Evolutionary conservation across 2,888 invertebrate genomes (phyloP).

Genomic region (Eudemis profundana): DNA sequence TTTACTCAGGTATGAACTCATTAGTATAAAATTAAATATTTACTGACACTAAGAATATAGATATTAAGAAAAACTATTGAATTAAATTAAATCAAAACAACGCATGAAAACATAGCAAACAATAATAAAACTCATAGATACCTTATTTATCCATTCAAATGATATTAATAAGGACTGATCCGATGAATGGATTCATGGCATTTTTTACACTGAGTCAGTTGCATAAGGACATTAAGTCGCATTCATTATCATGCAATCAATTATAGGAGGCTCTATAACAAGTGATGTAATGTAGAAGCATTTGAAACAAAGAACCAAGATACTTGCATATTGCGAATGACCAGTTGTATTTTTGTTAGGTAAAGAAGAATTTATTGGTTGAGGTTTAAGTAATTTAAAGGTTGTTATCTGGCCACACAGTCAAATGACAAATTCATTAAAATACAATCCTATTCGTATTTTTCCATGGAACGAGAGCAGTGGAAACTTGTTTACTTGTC

Average conservation of each 20-base stretch:
- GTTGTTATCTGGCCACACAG: no score
- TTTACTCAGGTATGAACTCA: no score
- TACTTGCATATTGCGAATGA: no score
- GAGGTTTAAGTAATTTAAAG: no score
- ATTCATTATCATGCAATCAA: background rate
- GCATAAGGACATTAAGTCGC: background rate
- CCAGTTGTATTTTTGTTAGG: background rate
- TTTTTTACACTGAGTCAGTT: background rate
- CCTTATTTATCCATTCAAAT: no score
- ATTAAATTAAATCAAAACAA: no score
- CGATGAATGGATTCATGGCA: background rate
- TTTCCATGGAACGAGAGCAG: conserved; percentile 3
- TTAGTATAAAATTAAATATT: no score
- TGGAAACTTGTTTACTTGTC: background rate
- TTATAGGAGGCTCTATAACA: background rate
- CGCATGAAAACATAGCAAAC: no score
- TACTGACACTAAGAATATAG: no score
- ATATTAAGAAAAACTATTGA: no score
- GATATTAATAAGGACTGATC: background rate
- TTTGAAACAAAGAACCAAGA: background rate
- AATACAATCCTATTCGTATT: background rate
- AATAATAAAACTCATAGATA: no score
- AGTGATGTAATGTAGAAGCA: background rate
- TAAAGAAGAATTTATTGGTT: no score
- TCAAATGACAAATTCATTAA: background rate